Evolutionary conservation across 2,113 vertebrate species (phyloP).

Genomic region (Tamias sibiricus): DNA sequence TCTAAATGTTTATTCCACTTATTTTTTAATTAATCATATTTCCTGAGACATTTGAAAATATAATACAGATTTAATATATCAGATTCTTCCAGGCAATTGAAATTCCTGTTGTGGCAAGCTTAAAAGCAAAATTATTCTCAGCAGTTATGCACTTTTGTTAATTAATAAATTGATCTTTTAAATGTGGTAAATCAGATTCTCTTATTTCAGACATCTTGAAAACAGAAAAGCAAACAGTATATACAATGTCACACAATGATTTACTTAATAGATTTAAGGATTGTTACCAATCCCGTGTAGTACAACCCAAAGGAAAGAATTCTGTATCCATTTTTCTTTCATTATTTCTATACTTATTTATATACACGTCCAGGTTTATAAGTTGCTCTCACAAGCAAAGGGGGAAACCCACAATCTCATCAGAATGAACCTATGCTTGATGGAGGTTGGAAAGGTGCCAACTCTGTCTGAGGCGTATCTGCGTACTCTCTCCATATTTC

Average conservation of each 20-base stretch:
- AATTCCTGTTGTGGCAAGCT: background rate
- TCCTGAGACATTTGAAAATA: slow-evolving; percentile 60
- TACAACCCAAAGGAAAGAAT: background rate
- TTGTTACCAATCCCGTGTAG: background rate
- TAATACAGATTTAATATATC: slow-evolving; percentile 28
- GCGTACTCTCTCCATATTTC: background rate
- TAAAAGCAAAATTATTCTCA: slow-evolving; percentile 49
- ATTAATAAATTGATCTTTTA: slow-evolving; percentile 36
- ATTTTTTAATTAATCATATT: slow-evolving; percentile 57
- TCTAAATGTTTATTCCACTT: slow-evolving; percentile 24
- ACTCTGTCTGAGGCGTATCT: background rate
- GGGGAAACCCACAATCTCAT: background rate
- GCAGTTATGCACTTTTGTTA: slow-evolving; percentile 26
- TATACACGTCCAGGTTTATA: background rate
- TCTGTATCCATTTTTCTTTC: background rate
- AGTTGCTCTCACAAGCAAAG: background rate
- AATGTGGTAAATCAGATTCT: slow-evolving; percentile 5
- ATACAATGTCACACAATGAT: background rate
- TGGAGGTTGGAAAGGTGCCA: background rate
- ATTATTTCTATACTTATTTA: background rate
- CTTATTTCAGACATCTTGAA: slow-evolving; percentile 28
- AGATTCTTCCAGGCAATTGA: slow-evolving; percentile 36
- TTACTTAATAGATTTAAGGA: background rate
- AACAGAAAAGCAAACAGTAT: background rate
- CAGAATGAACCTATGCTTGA: background rate